Base-by-base conservation (phyloP, 1,140 invertebrate species). In the Colletes latitarsis region DNA sequence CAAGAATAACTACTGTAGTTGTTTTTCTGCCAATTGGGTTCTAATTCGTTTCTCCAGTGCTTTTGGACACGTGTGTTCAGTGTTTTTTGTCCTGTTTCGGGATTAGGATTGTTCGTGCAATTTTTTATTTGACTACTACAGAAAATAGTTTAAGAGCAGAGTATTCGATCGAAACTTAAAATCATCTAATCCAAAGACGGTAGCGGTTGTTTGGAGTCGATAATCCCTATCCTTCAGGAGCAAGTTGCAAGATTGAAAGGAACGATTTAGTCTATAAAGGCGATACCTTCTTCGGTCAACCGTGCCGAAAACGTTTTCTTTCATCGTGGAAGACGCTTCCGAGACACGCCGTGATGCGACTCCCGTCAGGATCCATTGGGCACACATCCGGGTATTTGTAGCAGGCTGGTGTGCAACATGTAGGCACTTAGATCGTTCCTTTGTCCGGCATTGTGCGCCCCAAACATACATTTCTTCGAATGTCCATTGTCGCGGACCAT, bases 311-410 rank as follows among this genome's bases (percentile, higher is more conserved):
- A n/a, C 77, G 17, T 79, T 72, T 64, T 30, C 69, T 72, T 79
- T 75, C 71, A 60, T 43, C 72, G 77, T 46, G n/a, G 46, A 49
- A 52, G 69, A 77, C 70, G 64, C 67, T 77, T 77, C 57, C 49
- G 58, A 74, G 74, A 82, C 53, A 70, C 46, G 57, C 60, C 19
- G 21, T 39, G 83, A 72, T 41, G 63, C 77, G 73, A 60, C 63
- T 73, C 68, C 49, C 73, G 73, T 68, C 53, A 63, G 55, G 72
- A 83, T 75, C 58, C 84, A 86, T 88, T 72, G 84, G 77, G 74
- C 86, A 58, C 49, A 84, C 82, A 88, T 88, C 87, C 87, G 87
- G 87, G 77, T 79, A 85, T 86, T 88, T 88, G 82, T 86, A 68
- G 60, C 73, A 39, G 41, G n/a, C 17, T 19, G 53, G 72, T 43